Evolutionary conservation across 2,113 vertebrate species (phyloP), one percentile per base, ranked within the genome.

Genomic region (Neogale vison): DNA sequence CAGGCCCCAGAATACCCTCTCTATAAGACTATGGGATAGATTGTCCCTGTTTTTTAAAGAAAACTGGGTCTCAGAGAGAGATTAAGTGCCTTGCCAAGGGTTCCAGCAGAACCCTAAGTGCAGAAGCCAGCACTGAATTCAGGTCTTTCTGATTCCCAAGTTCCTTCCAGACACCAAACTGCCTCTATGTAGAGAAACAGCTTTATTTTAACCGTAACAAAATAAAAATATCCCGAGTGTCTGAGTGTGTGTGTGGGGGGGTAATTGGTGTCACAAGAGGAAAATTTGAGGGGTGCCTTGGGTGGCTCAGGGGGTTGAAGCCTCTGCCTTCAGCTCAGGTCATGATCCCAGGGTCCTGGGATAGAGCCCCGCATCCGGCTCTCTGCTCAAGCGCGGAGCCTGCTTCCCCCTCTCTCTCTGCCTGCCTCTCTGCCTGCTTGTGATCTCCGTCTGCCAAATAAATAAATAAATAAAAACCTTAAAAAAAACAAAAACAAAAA

Each of bases 141-240:
- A 93, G 20, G 20, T 87, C 65, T 76, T 20, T 80, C 77, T 74
- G 61, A 87, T 93, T 93, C 42, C 85, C 92, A 61, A 95, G 21
- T 52, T 87, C 57, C 92, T 90, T 86, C 36, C 50, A 36, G 29
- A 90, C 14, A 81, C 15, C 3, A 77, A 84, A 86, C 7, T 82
- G 39, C 47, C 77, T 88, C 31, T 61, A 31, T 79, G 6, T 63
- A 93, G 26, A 74, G 52, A 81, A 87, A 21, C 29, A 88, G 18
- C 55, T 91, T 71, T 79, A 76, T 55, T 72, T 52, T 85, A 71
- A 82, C n/a, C 21, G 7, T n/a, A 63, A 80, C 23, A 65, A 92
- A 93, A 65, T 83, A 71, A 94, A 90, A 92, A 88, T 42, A 91
- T 42, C 7, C 63, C 39, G 29, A 87, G 23, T 50, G 55, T 85